Conservation (phyloP, 1,140 invertebrate species). For the Drosophila busckii region DNA sequence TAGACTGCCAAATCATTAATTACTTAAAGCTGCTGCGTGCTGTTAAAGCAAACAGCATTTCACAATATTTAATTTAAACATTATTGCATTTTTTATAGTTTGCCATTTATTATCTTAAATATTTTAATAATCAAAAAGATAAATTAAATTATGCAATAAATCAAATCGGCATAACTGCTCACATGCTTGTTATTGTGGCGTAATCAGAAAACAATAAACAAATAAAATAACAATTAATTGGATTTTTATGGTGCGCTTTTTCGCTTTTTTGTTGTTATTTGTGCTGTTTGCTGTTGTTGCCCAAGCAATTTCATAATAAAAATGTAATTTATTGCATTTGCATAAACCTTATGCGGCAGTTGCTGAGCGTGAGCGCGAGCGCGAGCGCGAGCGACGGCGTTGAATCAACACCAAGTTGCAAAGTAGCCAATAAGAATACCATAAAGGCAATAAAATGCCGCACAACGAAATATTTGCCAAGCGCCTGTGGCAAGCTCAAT, state of each 20-base stretch:
- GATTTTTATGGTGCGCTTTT: constrained; percentile 51
- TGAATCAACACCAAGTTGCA: constrained; percentile 54
- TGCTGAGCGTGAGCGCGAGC: constrained; percentile 1
- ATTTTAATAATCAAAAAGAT: constrained; percentile 64
- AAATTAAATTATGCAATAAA: constrained; percentile 40
- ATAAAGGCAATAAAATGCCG: constrained; percentile 45
- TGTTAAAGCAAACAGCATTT: no score
- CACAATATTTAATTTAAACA: no score
- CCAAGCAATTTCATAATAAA: constrained; percentile 57
- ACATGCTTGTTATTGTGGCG: constrained; percentile 17
- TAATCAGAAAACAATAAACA: constrained; percentile 75
- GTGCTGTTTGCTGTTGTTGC: constrained; percentile 29
- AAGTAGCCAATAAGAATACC: constrained; percentile 43
- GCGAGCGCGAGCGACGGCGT: constrained; percentile 43
- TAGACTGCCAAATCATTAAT: no score
- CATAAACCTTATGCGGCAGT: constrained; percentile 47
- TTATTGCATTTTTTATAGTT: constrained; percentile 10
- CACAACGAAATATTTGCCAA: constrained; percentile 54
- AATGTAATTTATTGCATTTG: constrained; percentile 72
- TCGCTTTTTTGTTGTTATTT: constrained; percentile 22
- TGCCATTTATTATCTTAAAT: constrained; percentile 28
- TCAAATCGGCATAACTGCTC: constrained; percentile 22
- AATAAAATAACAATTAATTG: constrained; percentile 77
- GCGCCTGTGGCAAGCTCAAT: constrained; percentile 52
- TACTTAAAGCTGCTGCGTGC: no score